These are phyloP conservation scores for Trachelus tabidus DNA, from an alignment of 2,888 invertebrate species.

Conservation along the genomic window DNA sequence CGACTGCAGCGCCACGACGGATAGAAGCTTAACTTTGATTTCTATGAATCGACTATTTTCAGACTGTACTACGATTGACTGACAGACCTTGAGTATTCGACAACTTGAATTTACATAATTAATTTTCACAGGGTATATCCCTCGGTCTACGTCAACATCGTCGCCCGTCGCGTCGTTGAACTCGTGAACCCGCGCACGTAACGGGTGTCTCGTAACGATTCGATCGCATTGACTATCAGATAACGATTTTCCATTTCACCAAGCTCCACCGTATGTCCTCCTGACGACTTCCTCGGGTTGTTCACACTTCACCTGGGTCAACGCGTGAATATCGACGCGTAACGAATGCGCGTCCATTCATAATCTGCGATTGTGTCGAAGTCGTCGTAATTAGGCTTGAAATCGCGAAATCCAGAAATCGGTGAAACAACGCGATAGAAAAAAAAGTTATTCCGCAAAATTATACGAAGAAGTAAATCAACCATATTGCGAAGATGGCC, in stretches of 20 bases:
- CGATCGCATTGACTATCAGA: conserved; percentile 16
- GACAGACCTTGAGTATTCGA: not conserved
- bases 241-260: conserved; percentile 44
- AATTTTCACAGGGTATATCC: not conserved
- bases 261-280: not conserved
- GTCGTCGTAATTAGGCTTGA: not conserved
- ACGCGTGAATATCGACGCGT: not conserved
- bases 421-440: no score
- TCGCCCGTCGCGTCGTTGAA: not conserved
- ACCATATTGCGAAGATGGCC: not conserved
- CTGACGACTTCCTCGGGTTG: conserved; percentile 35
- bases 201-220: not conserved
- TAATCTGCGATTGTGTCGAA: not conserved
- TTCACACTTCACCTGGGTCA: conserved; percentile 46
- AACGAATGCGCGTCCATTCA: not conserved
- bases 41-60: not conserved
- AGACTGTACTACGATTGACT: not conserved
- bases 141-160: not conserved
- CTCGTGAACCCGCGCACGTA: not conserved
- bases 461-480: not conserved
- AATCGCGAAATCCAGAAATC: not conserved
- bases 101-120: not conserved
- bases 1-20: not conserved
- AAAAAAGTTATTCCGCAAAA: not conserved
- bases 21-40: not conserved